These are phyloP conservation scores for Labeo rohita DNA, from an alignment of 2,113 vertebrate species.

Conservation along the genomic window DNA sequence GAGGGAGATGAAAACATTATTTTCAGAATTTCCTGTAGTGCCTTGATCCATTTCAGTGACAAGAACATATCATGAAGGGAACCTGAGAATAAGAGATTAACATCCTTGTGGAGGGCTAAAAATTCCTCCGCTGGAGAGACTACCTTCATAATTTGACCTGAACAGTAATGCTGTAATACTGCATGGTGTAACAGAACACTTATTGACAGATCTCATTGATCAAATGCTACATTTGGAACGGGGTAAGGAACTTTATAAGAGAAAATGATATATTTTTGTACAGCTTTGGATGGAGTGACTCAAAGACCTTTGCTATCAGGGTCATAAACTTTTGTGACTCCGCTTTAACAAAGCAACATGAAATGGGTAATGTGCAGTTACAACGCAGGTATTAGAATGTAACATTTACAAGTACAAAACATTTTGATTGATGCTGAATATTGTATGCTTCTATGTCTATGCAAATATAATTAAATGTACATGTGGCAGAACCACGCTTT, in stretches of 20 bases:
- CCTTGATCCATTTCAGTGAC: conserved; percentile 39
- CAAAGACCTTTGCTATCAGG: not conserved
- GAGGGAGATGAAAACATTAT: conserved; percentile 16
- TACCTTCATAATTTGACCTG: conserved; percentile 14
- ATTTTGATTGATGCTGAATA: not conserved
- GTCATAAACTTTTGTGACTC: not conserved
- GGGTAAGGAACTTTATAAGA: not conserved
- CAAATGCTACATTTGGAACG: conserved; percentile 10
- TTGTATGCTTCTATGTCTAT: not conserved
- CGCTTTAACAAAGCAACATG: not conserved
- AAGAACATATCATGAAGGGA: conserved; percentile 10
- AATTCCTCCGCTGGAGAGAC: conserved; percentile 18
- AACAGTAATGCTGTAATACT: conserved; percentile 19
- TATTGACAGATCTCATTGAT: conserved; percentile 23
- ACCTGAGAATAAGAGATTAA: conserved; percentile 38
- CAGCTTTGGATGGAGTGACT: not conserved
- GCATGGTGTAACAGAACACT: conserved; percentile 43
- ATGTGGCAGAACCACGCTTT: not conserved
- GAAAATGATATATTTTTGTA: not conserved
- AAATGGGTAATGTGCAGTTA: no score
- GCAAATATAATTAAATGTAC: not conserved
- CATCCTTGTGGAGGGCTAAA: conserved; percentile 48
- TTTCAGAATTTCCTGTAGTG: conserved; percentile 41
- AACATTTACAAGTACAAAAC: no score
- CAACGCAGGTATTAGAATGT: no score